Evolutionary conservation across 1,140 invertebrate genomes (phyloP).

Genomic region (Aplysia californica): DNA sequence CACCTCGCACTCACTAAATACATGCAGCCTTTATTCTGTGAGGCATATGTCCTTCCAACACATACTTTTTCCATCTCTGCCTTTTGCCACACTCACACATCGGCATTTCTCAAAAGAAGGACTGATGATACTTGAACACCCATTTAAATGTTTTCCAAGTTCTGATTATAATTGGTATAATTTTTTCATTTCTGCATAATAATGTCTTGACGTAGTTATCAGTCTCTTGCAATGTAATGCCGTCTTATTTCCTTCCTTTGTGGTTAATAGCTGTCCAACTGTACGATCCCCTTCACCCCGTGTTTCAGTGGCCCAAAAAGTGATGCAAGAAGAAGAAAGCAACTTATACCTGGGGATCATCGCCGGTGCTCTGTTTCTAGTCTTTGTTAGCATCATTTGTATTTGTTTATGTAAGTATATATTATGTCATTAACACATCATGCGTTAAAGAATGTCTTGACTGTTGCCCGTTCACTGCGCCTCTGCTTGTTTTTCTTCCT

Average conservation of each 20-base stretch:
- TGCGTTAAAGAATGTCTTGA: neutral
- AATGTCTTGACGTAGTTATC: neutral
- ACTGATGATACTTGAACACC: no score
- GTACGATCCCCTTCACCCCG: neutral
- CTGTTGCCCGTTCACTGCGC: neutral
- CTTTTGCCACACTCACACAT: no score
- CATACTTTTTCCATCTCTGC: no score
- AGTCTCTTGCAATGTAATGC: neutral
- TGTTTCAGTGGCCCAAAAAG: neutral
- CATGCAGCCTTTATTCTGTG: no score
- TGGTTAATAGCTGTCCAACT: neutral
- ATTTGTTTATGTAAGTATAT: constrained; percentile 6
- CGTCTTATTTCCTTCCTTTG: neutral
- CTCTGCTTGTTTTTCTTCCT: neutral
- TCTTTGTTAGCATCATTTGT: neutral
- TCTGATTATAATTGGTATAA: no score
- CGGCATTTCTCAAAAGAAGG: no score
- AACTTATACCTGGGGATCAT: neutral
- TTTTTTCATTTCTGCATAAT: no score
- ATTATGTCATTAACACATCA: neutral
- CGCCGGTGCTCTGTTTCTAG: neutral
- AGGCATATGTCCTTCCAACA: no score
- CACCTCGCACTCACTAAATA: no score
- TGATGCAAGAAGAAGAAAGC: neutral
- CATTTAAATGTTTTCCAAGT: no score